These are phyloP conservation scores for Esperia sulphurella DNA, from an alignment of 2,888 invertebrate genomes.

Conservation along the genomic window DNA sequence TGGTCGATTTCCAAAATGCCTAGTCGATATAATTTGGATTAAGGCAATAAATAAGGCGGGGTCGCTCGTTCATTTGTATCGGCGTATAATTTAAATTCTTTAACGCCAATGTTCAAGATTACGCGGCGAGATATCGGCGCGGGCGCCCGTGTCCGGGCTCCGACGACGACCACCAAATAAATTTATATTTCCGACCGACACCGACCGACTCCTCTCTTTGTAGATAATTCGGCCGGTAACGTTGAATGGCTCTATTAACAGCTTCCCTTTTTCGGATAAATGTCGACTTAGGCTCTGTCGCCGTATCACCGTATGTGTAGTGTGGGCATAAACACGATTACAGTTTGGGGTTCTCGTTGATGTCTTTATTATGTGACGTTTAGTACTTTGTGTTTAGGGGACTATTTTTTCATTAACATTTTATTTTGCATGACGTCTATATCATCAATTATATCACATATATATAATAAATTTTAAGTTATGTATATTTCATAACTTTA, in stretches of 20 bases:
- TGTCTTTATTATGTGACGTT: background rate
- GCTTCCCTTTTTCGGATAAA: constrained; percentile 78
- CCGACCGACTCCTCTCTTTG: constrained; percentile 70
- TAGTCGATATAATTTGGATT: constrained; percentile 77
- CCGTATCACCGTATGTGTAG: constrained; percentile 21
- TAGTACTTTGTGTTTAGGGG: too few relatives aligned
- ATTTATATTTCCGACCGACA: constrained; percentile 77
- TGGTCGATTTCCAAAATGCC: constrained; percentile 57
- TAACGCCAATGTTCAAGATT: constrained; percentile 80
- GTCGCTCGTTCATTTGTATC: constrained; percentile 78
- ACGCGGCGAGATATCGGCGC: constrained; percentile 72
- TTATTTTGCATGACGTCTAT: too few relatives aligned
- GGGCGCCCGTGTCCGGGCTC: constrained; percentile 75
- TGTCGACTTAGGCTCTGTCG: constrained; percentile 61
- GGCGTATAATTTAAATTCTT: constrained; percentile 79
- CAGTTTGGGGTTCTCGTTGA: background rate
- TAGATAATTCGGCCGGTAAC: constrained; percentile 78
- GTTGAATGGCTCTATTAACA: constrained; percentile 80
- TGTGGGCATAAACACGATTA: background rate
- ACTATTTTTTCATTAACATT: too few relatives aligned
- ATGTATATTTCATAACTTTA: too few relatives aligned
- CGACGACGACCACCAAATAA: constrained; percentile 73
- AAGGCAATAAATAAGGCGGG: constrained; percentile 72
- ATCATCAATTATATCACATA: too few relatives aligned
- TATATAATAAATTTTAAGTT: too few relatives aligned